Percentiles rank a stretch among this genome's conserved stretches.
Evolutionary conservation across 2,113 vertebrate species (phyloP).

Genomic region (Physeter macrocephalus): DNA sequence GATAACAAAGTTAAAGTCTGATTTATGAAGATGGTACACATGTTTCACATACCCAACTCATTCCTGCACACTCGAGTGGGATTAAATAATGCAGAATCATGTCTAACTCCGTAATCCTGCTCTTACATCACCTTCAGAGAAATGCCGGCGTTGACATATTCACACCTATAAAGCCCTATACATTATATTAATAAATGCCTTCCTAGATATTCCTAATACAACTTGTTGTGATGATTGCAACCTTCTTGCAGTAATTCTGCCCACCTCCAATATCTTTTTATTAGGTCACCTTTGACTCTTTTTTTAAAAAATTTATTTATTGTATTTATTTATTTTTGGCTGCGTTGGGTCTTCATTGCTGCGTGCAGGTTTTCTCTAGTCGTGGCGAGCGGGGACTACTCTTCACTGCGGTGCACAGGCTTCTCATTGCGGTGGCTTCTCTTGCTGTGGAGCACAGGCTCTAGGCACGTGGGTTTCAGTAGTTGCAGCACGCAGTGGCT

Average conservation of each 20-base stretch:
- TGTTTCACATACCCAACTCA: slow-evolving; percentile 42
- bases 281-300: not conserved
- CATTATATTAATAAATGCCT: not conserved
- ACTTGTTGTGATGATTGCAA: not conserved
- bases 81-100: slow-evolving; percentile 7
- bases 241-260: not conserved
- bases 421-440: no score
- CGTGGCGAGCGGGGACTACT: no score
- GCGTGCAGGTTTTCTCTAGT: no score
- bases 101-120: not conserved
- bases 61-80: not conserved
- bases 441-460: no score
- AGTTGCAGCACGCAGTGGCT: no score
- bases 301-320: no score
- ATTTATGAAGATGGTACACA: slow-evolving; percentile 2
- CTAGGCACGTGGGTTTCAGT: no score
- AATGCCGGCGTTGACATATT: not conserved
- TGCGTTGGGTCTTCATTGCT: no score
- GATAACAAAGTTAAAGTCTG: slow-evolving; percentile 39
- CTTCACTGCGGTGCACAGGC: no score
- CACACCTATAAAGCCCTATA: not conserved
- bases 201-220: not conserved
- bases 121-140: slow-evolving; percentile 25
- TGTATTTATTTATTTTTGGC: no score
- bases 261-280: not conserved